Evolutionary conservation across 2,113 vertebrate genomes (phyloP).

Genomic region (Psittacus erithacus): DNA sequence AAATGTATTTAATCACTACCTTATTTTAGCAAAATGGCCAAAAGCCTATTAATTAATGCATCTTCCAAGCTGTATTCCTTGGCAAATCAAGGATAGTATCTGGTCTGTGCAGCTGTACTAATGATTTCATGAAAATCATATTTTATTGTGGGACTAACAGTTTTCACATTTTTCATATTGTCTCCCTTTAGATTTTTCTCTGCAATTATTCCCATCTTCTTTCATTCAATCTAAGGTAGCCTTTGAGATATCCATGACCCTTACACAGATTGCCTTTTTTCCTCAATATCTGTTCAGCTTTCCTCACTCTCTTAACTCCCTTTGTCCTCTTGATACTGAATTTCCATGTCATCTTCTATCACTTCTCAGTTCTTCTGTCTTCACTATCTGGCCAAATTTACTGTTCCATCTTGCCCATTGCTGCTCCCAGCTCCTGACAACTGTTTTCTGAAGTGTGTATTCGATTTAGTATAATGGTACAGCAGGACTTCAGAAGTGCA

Average conservation of each 20-base stretch:
- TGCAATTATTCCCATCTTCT: background rate
- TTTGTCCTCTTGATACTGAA: background rate
- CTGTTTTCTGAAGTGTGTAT: background rate
- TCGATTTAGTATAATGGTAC: background rate
- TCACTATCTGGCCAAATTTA: background rate
- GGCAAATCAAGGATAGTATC: background rate
- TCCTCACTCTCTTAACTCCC: background rate
- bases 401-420: background rate
- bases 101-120: background rate
- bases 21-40: background rate
- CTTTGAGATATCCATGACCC: background rate
- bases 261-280: background rate
- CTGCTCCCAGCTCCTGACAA: background rate
- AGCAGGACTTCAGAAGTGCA: constrained; percentile 3
- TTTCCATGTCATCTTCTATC: background rate
- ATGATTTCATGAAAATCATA: background rate
- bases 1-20: background rate
- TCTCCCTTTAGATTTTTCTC: background rate
- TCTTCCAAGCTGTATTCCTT: background rate
- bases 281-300: background rate
- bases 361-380: background rate
- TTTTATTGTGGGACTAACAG: background rate
- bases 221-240: background rate
- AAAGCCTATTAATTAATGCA: background rate
- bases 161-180: background rate